Conservation (phyloP, 2,113 vertebrate species). For the Hirundichthys speculiger region DNA sequence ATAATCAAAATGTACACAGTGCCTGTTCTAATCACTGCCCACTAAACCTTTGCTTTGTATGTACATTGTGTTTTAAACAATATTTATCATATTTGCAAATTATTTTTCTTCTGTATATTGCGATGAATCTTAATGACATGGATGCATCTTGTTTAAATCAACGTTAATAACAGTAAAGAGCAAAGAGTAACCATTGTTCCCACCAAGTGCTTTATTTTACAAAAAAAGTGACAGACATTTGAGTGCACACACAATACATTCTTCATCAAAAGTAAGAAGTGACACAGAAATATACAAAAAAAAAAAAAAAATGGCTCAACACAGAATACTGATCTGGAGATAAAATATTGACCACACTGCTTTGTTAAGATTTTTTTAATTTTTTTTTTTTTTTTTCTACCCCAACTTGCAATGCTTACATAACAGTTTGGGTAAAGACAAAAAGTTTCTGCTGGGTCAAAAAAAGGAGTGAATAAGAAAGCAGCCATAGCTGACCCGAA, state of each 20-base stretch:
- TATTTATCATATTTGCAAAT: too few species aligned
- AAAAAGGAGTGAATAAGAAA: constrained; percentile 37
- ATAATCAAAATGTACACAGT: too few species aligned
- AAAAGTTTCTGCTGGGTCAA: constrained; percentile 23
- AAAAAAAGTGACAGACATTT: constrained; percentile 33
- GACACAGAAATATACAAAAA: constrained; percentile 59
- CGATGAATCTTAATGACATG: too few species aligned
- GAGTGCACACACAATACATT: constrained; percentile 65
- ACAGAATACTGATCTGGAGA: constrained; percentile 73
- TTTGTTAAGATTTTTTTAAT: neutral
- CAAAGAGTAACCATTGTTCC: too few species aligned
- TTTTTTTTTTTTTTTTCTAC: neutral
- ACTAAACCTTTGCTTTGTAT: too few species aligned
- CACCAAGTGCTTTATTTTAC: neutral
- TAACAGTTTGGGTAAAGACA: constrained; percentile 8
- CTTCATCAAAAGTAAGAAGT: constrained; percentile 61
- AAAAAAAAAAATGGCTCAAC: constrained; percentile 63
- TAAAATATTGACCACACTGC: constrained; percentile 34
- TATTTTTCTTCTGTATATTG: too few species aligned
- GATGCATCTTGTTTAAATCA: too few species aligned
- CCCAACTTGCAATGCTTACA: constrained; percentile 25
- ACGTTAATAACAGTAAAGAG: too few species aligned
- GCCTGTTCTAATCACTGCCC: too few species aligned
- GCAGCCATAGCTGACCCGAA: constrained; percentile 34
- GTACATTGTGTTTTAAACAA: too few species aligned